phyloP scores from a whole-genome alignment of 2,888 invertebrate species.

The Tholera decimalis region DNA sequence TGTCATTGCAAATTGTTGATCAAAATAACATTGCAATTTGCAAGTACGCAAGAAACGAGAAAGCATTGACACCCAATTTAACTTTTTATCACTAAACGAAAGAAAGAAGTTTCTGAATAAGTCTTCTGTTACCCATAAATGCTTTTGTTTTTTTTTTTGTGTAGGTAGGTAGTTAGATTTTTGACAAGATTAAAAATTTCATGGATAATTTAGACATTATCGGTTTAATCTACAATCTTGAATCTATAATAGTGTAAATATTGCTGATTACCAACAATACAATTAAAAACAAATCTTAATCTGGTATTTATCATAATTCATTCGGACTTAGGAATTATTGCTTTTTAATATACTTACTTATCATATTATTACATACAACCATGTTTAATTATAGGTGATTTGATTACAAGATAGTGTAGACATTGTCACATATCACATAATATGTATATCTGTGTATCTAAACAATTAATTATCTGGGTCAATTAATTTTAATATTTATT shows the following conservation, averaged over 20 bases:
- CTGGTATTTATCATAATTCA: slow-evolving; percentile 5
- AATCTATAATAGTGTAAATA: slow-evolving; percentile 29
- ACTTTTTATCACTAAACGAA: neutral
- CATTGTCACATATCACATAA: neutral
- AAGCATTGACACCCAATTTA: slow-evolving; percentile 10
- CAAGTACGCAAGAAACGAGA: neutral
- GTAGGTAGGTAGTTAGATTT: slow-evolving; percentile 12
- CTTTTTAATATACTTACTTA: neutral
- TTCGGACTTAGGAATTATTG: slow-evolving; percentile 34
- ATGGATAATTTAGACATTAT: neutral
- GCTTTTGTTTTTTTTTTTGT: neutral
- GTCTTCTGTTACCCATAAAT: no score
- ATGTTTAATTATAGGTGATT: neutral
- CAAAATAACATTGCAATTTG: slow-evolving; percentile 1
- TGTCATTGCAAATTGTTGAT: slow-evolving; percentile 33
- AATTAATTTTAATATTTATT: neutral
- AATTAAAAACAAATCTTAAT: slow-evolving; percentile 27
- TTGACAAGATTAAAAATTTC: neutral
- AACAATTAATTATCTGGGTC: neutral
- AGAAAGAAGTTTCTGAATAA: neutral
- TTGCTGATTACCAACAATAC: slow-evolving; percentile 1
- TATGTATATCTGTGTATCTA: neutral
- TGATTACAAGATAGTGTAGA: neutral
- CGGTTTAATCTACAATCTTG: neutral
- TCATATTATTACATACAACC: neutral